Conservation (phyloP, 2,797 vertebrate genomes). For the Anolis apletophallus region DNA sequence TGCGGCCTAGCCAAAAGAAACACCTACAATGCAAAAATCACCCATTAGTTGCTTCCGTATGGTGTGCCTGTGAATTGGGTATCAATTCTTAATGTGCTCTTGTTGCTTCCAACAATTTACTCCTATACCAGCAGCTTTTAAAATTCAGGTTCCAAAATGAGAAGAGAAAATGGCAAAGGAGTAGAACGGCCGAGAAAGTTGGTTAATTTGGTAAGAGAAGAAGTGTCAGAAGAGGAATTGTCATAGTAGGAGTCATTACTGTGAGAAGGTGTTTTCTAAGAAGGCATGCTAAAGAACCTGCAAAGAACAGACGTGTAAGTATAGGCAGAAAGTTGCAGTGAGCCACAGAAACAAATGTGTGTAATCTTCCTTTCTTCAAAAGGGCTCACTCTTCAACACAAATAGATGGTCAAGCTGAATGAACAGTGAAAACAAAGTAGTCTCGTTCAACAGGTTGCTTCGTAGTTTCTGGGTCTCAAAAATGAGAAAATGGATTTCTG, state of each 20-base stretch:
- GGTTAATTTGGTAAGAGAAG: conserved; percentile 10
- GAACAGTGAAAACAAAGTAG: conserved; percentile 19
- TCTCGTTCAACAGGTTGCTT: conserved; percentile 20
- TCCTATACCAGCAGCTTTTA: conserved; percentile 44
- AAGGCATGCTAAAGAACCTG: not conserved
- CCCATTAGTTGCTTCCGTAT: conserved; percentile 46
- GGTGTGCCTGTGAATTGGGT: conserved; percentile 59
- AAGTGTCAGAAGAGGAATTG: conserved; percentile 32
- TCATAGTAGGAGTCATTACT: conserved; percentile 38
- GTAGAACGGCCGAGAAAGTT: conserved; percentile 14
- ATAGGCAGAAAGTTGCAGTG: conserved; percentile 9
- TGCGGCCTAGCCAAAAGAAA: conserved; percentile 65
- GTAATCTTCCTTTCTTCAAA: conserved; percentile 18
- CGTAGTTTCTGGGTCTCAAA: conserved; percentile 50
- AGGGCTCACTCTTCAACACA: conserved; percentile 32
- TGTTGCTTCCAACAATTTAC: conserved; percentile 61
- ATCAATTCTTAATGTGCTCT: conserved; percentile 57
- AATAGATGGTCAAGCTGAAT: conserved; percentile 2
- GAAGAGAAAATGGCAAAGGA: conserved; percentile 27
- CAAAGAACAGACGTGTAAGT: not conserved
- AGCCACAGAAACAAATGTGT: conserved; percentile 17
- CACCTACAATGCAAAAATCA: conserved; percentile 63
- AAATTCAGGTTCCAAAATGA: conserved; percentile 39
- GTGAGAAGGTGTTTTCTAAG: conserved; percentile 36
- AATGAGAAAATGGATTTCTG: conserved; percentile 42